Base-by-base conservation (phyloP, 2,888 invertebrate genomes). In the Rosalia funebris region DNA sequence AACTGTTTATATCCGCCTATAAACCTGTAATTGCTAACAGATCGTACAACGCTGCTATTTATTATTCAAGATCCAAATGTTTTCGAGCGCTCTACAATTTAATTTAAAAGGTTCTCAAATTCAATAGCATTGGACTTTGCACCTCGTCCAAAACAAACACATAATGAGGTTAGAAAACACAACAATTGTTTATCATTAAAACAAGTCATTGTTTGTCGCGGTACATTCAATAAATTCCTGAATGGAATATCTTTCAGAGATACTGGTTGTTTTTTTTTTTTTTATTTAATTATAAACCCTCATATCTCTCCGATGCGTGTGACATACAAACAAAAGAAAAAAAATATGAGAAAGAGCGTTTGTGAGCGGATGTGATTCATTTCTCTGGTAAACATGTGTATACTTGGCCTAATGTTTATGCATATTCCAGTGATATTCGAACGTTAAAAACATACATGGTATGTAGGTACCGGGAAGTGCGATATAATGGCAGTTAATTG, bases 281-380 rank as follows among this genome's bases (percentile, higher is more conserved):
- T 11, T 7, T n/a, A 34, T 34, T 2, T 11, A n/a, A 2, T 2
- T 36, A 57, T 25, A 20, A n/a, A 42, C 44, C 34, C 44, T 32
- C 50, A 50, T 50, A 36, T 57, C 42, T 42, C 17, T 42, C 44
- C 19, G 12, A 37, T 57, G 57, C 57, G 50, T 57, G 57, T 50
- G 57, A 57, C 44, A 50, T 36, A 50, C 48, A 47, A 50, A 57
- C 36, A 57, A 57, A 57, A 57, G 41, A 50, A 57, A 36, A 57
- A 57, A 57, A 57, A 50, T 57, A 57, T 48, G 39, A 50, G 50
- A 57, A 57, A 57, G 50, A 44, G 50, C 32, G 57, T 50, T 44
- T 25, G 56, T 47, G 57, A 57, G 15, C 57, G 57, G 57, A 57
- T 57, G 50, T 57, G 57, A 57, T 57, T 57, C 57, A 57, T 57